Evolutionary conservation across 2,888 invertebrate species (phyloP).

Genomic region (Drosophila meridiana): DNA sequence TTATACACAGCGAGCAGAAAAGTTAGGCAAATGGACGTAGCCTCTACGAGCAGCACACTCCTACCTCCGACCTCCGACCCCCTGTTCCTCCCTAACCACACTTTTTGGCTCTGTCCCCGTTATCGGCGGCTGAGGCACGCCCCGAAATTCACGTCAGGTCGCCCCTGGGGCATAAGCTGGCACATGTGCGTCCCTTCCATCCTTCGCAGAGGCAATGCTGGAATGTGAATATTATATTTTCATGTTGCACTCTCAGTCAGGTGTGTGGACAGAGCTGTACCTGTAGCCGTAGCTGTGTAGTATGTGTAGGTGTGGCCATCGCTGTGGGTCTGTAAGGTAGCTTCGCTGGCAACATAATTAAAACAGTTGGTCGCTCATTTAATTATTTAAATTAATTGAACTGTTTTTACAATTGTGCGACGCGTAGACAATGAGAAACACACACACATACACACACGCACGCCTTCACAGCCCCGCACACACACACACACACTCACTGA

Average conservation of each 20-base stretch:
- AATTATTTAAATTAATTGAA: constrained; percentile 80
- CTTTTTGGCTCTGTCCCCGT: constrained; percentile 17
- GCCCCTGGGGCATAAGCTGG: constrained; percentile 40
- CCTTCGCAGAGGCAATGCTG: constrained; percentile 13
- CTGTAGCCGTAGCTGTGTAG: constrained; percentile 10
- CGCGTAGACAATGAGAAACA: constrained; percentile 16
- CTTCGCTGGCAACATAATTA: constrained; percentile 66
- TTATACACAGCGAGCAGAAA: constrained; percentile 43
- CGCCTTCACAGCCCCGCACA: neutral
- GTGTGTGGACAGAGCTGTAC: constrained; percentile 16
- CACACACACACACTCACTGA: constrained; percentile 1
- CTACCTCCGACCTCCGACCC: neutral
- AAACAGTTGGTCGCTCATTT: constrained; percentile 75
- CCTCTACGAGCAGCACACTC: neutral
- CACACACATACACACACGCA: constrained; percentile 3
- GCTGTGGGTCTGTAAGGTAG: constrained; percentile 15
- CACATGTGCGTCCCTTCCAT: constrained; percentile 36
- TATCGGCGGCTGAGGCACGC: constrained; percentile 57
- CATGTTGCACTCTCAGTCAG: constrained; percentile 25
- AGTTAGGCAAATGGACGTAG: constrained; percentile 19
- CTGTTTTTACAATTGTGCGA: constrained; percentile 72
- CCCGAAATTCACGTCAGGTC: constrained; percentile 47
- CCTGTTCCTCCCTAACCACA: neutral
- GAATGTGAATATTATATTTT: constrained; percentile 58
- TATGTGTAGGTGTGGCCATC: constrained; percentile 15